Percentiles rank a stretch among this genome's conserved stretches.
Conservation (phyloP, 2,113 vertebrate genomes). For the Otis tarda region DNA sequence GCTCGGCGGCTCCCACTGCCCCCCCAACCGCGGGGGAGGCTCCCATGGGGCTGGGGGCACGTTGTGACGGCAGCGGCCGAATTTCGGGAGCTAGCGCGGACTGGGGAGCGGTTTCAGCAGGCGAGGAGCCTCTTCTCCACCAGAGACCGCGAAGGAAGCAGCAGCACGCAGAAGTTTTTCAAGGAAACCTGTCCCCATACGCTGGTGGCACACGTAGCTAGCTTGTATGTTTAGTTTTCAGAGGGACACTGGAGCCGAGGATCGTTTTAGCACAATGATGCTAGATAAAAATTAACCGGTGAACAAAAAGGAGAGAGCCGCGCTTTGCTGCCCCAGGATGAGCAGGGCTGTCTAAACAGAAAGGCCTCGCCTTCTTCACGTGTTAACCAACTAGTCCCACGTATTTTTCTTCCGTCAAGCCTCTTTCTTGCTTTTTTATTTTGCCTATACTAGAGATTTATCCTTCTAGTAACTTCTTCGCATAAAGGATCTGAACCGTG, state of each 20-base stretch:
- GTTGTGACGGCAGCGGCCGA: fast-evolving
- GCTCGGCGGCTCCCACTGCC: not conserved
- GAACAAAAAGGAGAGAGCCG: not conserved
- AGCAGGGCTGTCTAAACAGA: not conserved
- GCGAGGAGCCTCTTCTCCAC: fast-evolving
- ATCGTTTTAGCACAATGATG: not conserved
- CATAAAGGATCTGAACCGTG: fast-evolving
- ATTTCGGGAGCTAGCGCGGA: not conserved
- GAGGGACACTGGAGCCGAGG: not conserved
- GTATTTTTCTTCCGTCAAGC: not conserved
- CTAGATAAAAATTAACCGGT: not conserved
- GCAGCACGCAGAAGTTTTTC: fast-evolving
- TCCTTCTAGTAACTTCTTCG: not conserved
- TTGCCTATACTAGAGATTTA: not conserved
- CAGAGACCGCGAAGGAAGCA: not conserved
- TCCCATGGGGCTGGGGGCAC: fast-evolving
- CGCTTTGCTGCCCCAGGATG: fast-evolving
- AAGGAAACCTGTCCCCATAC: fast-evolving
- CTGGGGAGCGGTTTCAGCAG: too few relatives aligned
- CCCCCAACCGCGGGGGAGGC: not conserved
- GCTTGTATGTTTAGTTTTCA: fast-evolving
- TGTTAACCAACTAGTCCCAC: too few relatives aligned
- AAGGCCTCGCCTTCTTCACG: fast-evolving
- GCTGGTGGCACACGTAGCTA: fast-evolving
- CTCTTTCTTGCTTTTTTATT: not conserved